Base-by-base conservation (phyloP, 1,140 invertebrate genomes). In the Bombus soroeensis region DNA sequence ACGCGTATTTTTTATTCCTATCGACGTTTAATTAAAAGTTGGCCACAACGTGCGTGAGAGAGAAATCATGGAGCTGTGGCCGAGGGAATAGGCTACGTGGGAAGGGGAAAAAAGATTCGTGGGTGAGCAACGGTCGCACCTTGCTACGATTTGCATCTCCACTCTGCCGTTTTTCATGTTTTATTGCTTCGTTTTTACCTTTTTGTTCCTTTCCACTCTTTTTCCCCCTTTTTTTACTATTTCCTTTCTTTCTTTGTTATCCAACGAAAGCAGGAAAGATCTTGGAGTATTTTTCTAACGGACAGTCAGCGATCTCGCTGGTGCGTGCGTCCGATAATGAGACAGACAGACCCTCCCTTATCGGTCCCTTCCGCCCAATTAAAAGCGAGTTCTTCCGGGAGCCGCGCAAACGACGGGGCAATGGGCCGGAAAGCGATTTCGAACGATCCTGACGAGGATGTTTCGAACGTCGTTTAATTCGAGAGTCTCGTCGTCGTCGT, bases 1-100 rank as follows among this genome's bases (percentile, higher is more conserved):
- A 81, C 74, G 78, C 76, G 83, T 86, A 87, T 91, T 92, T 90
- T 91, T 90, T 71, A 86, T 83, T 89, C 66, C 62, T 84, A 91
- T 92, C 87, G 89, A 87, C 87, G 87, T 93, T 93, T 93, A 93
- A 93, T 93, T 93, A 93, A 93, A 93, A 93, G 85, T 92, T 92
- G 72, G 79, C 59, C 74, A 78, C 74, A 81, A n/a, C 64, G 39
- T 18, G 73, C 41, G 77, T 18, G 47, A 84, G 68, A 82, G 72
- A 83, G 66, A 91, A 81, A 90, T 90, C 83, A 83, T 71, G 77
- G 66, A 71, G 71, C 41, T 53, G 47, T 59, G 64, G 25, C 62
- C 59, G 64, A 85, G 74, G 81, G 57, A 57, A 68, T n/a, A 39
- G n/a, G 28, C 22, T 28, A 12, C 78, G 37, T 18, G 25, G 59